Evolutionary conservation across 2,888 invertebrate species (phyloP), one percentile per base, ranked within the genome.

Genomic region (Leucoma salicis): DNA sequence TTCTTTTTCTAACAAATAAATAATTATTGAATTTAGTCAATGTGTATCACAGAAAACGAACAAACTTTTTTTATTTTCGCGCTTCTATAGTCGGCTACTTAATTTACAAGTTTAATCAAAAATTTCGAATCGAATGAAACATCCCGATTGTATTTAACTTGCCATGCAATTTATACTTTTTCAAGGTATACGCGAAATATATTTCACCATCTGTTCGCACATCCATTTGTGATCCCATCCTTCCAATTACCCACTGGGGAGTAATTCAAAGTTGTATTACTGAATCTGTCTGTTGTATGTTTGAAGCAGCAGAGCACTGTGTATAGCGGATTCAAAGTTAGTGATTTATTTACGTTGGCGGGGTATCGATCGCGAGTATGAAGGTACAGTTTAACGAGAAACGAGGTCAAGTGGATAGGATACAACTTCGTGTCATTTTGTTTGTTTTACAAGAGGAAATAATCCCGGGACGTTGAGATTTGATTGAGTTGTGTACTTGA

Each of bases 281-380:
- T 57, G 60, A 41, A 42, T 52, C 49, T 51, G 47, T 46, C 54
- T 46, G 53, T 44, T 42, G 14, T 35, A 42, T 39, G 39, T 36
- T 42, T 34, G 24, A 38, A 31, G 38, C 38, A 11, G 37, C 29
- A 38, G 39, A 54, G 57, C 61, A n/a, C 11, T n/a, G 27, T 21
- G 57, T 63, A 65, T 71, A 62, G 67, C 68, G 63, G 60, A 70
- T 74, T 73, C 74, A 70, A 79, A 79, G 73, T 83, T 75, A 70
- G 79, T 83, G 82, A 85, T 86, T 86, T 84, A 82, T 85, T 82
- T 82, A 82, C 79, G 80, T 74, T 77, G 72, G 59, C 66, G 66
- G 56, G 35, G 76, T 83, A 86, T 85, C 74, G 84, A 86, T 85
- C 82, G 73, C 53, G 58, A 68, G 72, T 70, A 73, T 78, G 75